These are phyloP conservation scores for Macaria liturata DNA, from an alignment of 2,888 invertebrate genomes.

Conservation along the genomic window DNA sequence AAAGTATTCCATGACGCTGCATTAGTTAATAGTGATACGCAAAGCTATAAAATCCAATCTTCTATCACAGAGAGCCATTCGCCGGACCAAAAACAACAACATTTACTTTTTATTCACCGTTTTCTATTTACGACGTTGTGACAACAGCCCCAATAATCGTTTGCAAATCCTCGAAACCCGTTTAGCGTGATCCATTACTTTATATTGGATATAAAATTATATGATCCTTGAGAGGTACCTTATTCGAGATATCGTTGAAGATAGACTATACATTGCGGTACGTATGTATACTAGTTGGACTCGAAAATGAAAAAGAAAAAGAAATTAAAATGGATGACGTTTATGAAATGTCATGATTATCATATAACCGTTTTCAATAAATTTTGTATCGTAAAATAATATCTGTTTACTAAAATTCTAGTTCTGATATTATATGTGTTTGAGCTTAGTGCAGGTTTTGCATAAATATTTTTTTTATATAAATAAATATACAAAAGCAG, in stretches of 20 bases:
- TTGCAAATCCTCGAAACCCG: conserved; percentile 45
- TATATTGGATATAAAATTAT: conserved; percentile 51
- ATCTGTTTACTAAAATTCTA: too few relatives aligned
- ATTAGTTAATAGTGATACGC: too few relatives aligned
- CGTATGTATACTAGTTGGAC: background rate
- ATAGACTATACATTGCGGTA: conserved; percentile 9
- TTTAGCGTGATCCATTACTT: conserved; percentile 42
- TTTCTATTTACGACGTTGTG: conserved; percentile 37
- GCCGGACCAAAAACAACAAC: conserved; percentile 17
- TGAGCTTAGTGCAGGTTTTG: too few relatives aligned
- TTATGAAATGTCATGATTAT: too few relatives aligned
- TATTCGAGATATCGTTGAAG: conserved; percentile 14
- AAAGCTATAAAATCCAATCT: background rate
- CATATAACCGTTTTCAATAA: too few relatives aligned
- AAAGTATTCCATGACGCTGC: too few relatives aligned
- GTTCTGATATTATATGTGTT: too few relatives aligned
- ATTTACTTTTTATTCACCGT: conserved; percentile 23
- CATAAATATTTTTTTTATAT: too few relatives aligned
- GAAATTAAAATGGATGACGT: too few relatives aligned
- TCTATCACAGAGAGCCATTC: conserved; percentile 5
- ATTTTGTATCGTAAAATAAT: too few relatives aligned
- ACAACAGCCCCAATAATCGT: conserved; percentile 43
- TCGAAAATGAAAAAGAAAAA: too few relatives aligned
- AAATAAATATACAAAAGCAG: too few relatives aligned
- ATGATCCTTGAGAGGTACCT: conserved; percentile 33